Evolutionary conservation across 2,113 vertebrate genomes (phyloP).

Genomic region (Cheilinus undulatus): DNA sequence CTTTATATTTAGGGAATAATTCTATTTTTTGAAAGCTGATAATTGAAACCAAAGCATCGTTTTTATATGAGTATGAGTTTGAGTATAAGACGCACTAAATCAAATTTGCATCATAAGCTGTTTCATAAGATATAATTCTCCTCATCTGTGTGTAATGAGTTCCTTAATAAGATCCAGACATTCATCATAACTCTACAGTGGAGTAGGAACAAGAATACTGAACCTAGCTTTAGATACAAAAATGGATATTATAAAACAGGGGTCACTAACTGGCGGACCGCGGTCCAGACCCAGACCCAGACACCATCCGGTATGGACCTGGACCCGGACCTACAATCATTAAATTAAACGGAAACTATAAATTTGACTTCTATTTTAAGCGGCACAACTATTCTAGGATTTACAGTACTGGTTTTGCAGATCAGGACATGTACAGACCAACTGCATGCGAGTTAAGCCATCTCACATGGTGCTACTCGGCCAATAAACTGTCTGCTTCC

Average conservation of each 20-base stretch:
- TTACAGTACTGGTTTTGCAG: no score
- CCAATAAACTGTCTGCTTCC: no score
- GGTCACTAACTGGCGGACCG: no score
- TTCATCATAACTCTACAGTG: background rate
- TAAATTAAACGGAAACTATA: no score
- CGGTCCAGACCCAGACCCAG: no score
- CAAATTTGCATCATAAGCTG: background rate
- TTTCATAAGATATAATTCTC: slow-evolving; percentile 13
- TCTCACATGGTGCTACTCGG: no score
- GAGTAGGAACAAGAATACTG: background rate
- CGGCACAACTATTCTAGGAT: no score
- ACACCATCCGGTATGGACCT: no score
- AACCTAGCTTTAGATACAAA: background rate
- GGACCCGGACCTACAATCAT: no score
- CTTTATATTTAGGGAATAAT: background rate
- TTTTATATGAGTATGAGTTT: background rate
- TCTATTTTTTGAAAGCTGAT: background rate
- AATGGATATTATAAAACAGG: background rate
- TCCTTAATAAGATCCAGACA: slow-evolving; percentile 23
- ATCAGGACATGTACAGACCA: no score
- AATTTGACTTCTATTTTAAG: no score
- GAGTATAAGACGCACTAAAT: background rate
- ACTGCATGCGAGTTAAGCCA: no score
- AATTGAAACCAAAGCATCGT: background rate
- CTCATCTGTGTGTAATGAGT: slow-evolving; percentile 20